These are phyloP conservation scores for Drepana falcataria DNA, from an alignment of 2,888 invertebrate genomes.

Conservation along the genomic window DNA sequence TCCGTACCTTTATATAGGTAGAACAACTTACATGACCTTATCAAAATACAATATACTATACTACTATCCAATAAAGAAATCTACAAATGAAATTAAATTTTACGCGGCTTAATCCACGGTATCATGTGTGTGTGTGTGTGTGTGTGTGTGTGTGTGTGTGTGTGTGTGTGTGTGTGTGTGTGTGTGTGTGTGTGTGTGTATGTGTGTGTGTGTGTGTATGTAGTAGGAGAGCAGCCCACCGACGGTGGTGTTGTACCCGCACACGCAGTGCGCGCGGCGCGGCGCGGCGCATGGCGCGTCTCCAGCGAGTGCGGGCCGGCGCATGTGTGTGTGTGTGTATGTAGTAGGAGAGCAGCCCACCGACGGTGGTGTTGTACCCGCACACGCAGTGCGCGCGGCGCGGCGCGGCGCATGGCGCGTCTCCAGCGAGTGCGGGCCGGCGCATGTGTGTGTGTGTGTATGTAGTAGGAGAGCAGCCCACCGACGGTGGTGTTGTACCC, in stretches of 20 bases:
- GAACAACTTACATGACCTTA: no score
- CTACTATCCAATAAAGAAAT: no score
- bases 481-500: conserved; percentile 37
- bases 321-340: background rate
- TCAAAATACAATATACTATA: no score
- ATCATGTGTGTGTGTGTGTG: no score
- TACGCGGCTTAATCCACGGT: no score
- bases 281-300: conserved; percentile 66
- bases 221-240: conserved; percentile 20
- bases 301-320: background rate
- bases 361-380: conserved; percentile 38
- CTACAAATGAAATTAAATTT: no score
- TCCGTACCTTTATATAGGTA: conserved; percentile 46
- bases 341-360: conserved; percentile 16
- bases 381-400: conserved; percentile 80
- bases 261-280: conserved; percentile 77
- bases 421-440: background rate
- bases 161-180: no score
- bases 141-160: no score
- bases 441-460: background rate
- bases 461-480: conserved; percentile 10
- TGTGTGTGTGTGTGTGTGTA: conserved; percentile 14
- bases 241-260: conserved; percentile 54
- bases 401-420: conserved; percentile 66
- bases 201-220: background rate